Base-by-base conservation (phyloP, 2,797 vertebrate genomes). In the Todus mexicanus region DNA sequence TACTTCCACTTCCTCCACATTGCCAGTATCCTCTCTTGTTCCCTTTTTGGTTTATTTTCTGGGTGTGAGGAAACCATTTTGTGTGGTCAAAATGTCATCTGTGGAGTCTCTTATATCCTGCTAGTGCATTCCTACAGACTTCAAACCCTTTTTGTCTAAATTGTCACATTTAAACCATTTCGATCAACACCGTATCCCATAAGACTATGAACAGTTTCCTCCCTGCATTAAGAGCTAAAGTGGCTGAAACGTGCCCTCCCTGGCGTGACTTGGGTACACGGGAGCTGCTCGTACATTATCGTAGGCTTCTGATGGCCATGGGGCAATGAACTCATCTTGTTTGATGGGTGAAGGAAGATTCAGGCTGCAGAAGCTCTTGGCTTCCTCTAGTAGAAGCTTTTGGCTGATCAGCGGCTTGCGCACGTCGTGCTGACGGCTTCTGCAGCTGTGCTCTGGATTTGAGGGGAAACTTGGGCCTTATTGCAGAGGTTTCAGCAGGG, bases 301-400 rank as follows among this genome's bases (percentile, higher is more conserved):
- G 61, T 77, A 80, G 27, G n/a, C 57, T 94, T 87, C 64, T 5
- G 15, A 3, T 54, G 54, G 82, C 83, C 65, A 13, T 35, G 78
- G 68, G 65, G 63, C 76, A 75, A 69, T 71, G 65, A 56, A 50
- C 38, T 66, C 12, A 12, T 65, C n/a, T 78, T 76, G 57, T 68
- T 84, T 57, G 50, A 21, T 75, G 68, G 16, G 6, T 54, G 27
- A 69, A 78, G 78, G 88, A 90, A 75, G 66, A 54, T 45, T 69
- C 9, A 76, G 85, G 81, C 78, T 93, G 86, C 72, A 96, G 92
- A 80, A 95, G 69, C 89, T 91, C 92, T 89, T 93, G 84, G 81
- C 75, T 92, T 94, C 75, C 50, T 92, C 87, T 87, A 1, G 12
- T 11, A 89, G 82, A 91, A 69, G 92, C 75, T 94, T 89, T 70